Evolutionary conservation across 2,797 vertebrate genomes (phyloP).

Genomic region (Sebastes taczanowskii): DNA sequence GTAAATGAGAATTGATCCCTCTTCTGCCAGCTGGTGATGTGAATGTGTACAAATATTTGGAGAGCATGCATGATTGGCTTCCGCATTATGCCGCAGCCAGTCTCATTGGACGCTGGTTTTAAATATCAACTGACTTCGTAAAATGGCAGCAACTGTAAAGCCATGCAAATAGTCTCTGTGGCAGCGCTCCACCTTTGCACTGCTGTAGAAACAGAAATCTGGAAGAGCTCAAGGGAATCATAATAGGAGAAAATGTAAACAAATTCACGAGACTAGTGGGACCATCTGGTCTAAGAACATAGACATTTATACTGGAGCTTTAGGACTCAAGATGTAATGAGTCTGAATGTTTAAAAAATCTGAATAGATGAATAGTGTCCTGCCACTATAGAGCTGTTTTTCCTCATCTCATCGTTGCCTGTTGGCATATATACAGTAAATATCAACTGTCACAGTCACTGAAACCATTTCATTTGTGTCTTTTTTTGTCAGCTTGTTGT

Average conservation of each 20-base stretch:
- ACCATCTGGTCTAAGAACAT: constrained; percentile 24
- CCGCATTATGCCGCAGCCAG: not conserved
- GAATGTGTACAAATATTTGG: constrained; percentile 53
- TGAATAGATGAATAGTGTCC: constrained; percentile 14
- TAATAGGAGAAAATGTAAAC: constrained; percentile 17
- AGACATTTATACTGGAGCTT: not conserved
- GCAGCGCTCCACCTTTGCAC: constrained; percentile 7
- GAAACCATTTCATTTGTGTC: not conserved
- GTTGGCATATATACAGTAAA: not conserved
- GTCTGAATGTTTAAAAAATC: constrained; percentile 1
- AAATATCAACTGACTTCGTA: constrained; percentile 15
- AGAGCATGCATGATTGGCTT: constrained; percentile 23
- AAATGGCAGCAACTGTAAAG: not conserved
- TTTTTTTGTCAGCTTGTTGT: not conserved
- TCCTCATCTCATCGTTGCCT: not conserved
- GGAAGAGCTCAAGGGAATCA: not conserved
- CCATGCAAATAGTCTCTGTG: not conserved
- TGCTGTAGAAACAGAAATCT: not conserved
- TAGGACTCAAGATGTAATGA: constrained; percentile 12
- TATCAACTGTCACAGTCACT: constrained; percentile 17
- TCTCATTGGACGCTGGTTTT: constrained; percentile 12
- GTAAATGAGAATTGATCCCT: constrained; percentile 70
- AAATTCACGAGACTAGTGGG: constrained; percentile 15
- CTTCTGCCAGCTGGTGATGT: constrained; percentile 33
- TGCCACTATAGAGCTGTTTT: not conserved